phyloP scores from a whole-genome alignment of 2,888 invertebrate genomes.

The Rapana venosa region DNA sequence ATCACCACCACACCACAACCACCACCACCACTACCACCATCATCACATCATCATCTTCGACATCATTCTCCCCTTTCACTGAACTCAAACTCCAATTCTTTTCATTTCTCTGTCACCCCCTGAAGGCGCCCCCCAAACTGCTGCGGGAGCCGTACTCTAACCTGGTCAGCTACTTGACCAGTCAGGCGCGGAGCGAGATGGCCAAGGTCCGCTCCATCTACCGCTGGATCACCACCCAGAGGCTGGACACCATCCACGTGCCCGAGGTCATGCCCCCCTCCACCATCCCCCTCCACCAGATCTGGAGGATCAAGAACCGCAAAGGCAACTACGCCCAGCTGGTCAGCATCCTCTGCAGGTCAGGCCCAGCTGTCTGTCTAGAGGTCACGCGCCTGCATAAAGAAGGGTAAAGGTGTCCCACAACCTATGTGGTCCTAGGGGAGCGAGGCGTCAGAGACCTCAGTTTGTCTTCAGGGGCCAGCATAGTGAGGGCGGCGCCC shows the following conservation, averaged over 20 bases:
- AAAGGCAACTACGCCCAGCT: conserved; percentile 72
- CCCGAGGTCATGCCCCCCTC: conserved; percentile 59
- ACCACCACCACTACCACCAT: background rate
- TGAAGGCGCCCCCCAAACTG: conserved; percentile 60
- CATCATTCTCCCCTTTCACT: background rate
- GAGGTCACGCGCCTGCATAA: too few relatives aligned
- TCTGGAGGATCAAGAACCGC: conserved; percentile 67
- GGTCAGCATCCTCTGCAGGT: conserved; percentile 67
- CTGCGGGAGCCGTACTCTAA: conserved; percentile 55
- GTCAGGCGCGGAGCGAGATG: conserved; percentile 55
- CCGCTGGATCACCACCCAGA: conserved; percentile 69
- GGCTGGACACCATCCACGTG: conserved; percentile 59
- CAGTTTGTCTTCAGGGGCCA: too few relatives aligned
- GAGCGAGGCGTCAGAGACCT: too few relatives aligned
- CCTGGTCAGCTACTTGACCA: conserved; percentile 57
- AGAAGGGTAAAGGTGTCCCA: too few relatives aligned
- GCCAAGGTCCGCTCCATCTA: conserved; percentile 67
- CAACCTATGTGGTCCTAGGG: too few relatives aligned
- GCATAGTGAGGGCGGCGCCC: too few relatives aligned
- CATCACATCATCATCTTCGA: background rate
- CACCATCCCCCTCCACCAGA: conserved; percentile 65
- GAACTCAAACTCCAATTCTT: background rate
- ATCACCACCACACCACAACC: background rate
- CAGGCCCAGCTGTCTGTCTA: background rate
- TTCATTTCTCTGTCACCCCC: background rate